Base-by-base conservation (phyloP, 2,797 vertebrate species). In the Lagocephalus sceleratus region DNA sequence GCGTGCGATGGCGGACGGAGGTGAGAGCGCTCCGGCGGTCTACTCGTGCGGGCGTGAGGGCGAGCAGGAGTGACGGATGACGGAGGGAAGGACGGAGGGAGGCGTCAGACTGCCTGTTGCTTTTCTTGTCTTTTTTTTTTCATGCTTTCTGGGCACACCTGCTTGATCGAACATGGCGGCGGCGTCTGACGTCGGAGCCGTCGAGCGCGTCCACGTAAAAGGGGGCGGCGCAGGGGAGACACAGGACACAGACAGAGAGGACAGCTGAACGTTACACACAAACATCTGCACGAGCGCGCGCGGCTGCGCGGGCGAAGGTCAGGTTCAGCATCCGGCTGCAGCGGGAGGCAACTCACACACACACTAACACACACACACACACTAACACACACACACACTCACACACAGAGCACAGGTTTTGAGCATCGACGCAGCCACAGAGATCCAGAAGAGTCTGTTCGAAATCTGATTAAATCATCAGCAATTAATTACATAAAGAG, bases 201-300 rank as follows among this genome's bases (percentile, higher is more conserved):
- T 75, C 63, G 53, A 66, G 76, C 53, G 73, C 55, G 55, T 83
- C 86, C 83, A 81, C 56, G 70, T 73, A 63, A n/a, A n/a, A n/a
- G n/a, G 67, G 66, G 67, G 61, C 69, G 71, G 73, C 69, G 83
- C 77, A 68, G 43, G 26, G 63, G 79, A 82, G 75, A 91, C 77
- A 87, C 78, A 85, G 51, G 79, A 61, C 60, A 88, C 68, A 90
- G 66, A 83, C 82, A 81, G 83, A 68, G 54, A 63, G 56, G 15
- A 56, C 66, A 69, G 62, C 74, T 23, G 42, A 38, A 11, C 58
- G 26, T 29, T 25, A 60, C 32, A 32, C 35, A 22, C 19, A 46
- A 42, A 74, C 12, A 71, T 51, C 52, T 52, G 53, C 61, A 60
- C 20, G 45, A 47, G 63, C 38, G 72, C 26, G 49, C 50, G 52